Conservation (phyloP, 2,113 vertebrate species). For the Gasterosteus nipponicus region DNA sequence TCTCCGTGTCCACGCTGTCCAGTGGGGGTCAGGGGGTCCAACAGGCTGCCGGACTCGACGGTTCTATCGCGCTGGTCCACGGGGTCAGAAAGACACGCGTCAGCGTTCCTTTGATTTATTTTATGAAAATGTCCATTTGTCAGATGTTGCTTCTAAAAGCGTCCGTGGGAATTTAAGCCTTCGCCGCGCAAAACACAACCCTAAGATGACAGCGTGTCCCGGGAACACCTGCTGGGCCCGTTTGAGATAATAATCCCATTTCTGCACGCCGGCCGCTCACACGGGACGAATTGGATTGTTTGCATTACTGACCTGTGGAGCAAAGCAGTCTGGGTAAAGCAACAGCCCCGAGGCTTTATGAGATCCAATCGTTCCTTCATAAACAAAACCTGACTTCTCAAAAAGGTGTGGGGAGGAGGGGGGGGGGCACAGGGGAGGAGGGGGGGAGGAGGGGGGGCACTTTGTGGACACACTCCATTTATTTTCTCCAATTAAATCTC, state of each 20-base stretch:
- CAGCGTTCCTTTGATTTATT: too few relatives aligned
- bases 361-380: constrained; percentile 74
- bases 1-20: too few relatives aligned
- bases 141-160: constrained; percentile 53
- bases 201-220: constrained; percentile 56
- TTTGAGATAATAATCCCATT: constrained; percentile 76
- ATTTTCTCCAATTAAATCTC: constrained; percentile 81
- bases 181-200: constrained; percentile 27
- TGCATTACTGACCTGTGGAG: constrained; percentile 77
- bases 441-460: constrained; percentile 27
- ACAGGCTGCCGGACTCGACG: too few relatives aligned
- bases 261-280: constrained; percentile 64
- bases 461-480: constrained; percentile 79
- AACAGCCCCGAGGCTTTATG: constrained; percentile 70
- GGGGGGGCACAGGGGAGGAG: constrained; percentile 12
- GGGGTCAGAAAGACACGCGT: too few relatives aligned
- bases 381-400: constrained; percentile 74
- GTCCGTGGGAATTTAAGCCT: constrained; percentile 53
- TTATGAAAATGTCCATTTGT: constrained; percentile 17
- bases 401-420: constrained; percentile 34
- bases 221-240: constrained; percentile 70
- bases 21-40: too few relatives aligned
- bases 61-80: too few relatives aligned
- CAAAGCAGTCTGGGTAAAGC: constrained; percentile 62
- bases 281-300: constrained; percentile 73